Percentiles rank a stretch among this genome's conserved stretches.
Conservation (phyloP, 2,113 vertebrate genomes). For the Parotia lawesii region DNA sequence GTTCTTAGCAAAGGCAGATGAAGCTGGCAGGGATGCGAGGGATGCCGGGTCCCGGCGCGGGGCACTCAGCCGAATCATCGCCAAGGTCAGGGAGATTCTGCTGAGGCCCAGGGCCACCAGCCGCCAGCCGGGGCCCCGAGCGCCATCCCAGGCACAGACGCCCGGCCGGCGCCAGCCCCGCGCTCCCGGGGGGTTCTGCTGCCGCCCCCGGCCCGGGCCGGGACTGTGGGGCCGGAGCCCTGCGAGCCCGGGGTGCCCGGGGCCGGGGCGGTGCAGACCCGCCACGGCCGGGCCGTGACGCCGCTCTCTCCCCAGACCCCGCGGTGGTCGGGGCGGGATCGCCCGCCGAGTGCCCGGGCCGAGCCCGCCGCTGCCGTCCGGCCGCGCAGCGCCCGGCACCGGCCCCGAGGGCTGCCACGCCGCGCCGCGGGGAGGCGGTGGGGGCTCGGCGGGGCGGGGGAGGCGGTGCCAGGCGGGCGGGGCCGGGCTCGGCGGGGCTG, state of each 20-base stretch:
- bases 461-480: background rate
- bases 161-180: background rate
- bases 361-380: no score
- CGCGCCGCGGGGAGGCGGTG: no score
- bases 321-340: no score
- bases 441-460: no score
- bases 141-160: background rate
- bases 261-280: background rate
- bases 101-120: fast-evolving
- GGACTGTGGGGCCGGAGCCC: background rate
- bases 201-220: background rate
- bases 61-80: fast-evolving
- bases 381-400: no score
- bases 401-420: no score
- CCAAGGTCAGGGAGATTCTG: background rate
- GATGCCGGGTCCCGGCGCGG: fast-evolving
- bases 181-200: background rate
- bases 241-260: no score
- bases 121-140: fast-evolving
- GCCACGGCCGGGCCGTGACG: background rate
- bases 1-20: fast-evolving
- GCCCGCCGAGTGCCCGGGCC: no score
- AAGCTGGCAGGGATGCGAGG: no score
- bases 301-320: background rate
- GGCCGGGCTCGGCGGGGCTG: background rate